Conservation (phyloP, 2,888 invertebrate species). For the Brachyptera putata region DNA sequence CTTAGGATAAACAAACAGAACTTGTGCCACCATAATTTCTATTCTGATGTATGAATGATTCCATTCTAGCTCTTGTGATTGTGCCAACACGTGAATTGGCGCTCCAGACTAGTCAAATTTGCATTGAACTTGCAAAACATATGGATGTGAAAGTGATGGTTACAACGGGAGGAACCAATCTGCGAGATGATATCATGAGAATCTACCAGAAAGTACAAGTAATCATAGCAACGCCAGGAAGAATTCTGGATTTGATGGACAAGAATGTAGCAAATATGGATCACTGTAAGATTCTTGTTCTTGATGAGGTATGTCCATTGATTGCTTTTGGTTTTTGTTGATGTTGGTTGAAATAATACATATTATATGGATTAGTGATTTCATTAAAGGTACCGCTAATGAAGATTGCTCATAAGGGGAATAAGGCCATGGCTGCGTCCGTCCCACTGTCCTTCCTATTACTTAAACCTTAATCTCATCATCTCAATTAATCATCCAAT, state of each 20-base stretch:
- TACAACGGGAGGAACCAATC: conserved; percentile 96
- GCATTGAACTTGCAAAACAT: conserved; percentile 97
- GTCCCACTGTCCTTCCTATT: too few species aligned
- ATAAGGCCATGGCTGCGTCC: too few species aligned
- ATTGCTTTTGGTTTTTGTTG: too few species aligned
- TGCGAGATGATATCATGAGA: conserved; percentile 98
- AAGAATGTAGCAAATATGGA: conserved; percentile 88
- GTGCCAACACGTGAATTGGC: conserved; percentile 99
- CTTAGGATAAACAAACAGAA: too few species aligned
- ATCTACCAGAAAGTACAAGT: conserved; percentile 99
- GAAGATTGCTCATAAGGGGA: too few species aligned
- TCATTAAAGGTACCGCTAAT: too few species aligned
- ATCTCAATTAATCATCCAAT: too few species aligned
- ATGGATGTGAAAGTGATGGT: conserved; percentile 98
- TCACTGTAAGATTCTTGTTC: conserved; percentile 92
- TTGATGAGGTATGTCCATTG: conserved; percentile 78
- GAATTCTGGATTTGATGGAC: conserved; percentile 99
- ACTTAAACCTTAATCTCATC: too few species aligned
- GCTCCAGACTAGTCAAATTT: conserved; percentile 98
- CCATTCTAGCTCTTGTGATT: conserved; percentile 83
- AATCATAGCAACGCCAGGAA: conserved; percentile 98
- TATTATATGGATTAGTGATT: too few species aligned
- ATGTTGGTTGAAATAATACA: too few species aligned
- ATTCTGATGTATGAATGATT: too few species aligned
- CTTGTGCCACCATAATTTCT: too few species aligned